Evolutionary conservation across 2,113 vertebrate species (phyloP), one percentile per base, ranked within the genome.

Genomic region (Melanotaenia duboulayi): DNA sequence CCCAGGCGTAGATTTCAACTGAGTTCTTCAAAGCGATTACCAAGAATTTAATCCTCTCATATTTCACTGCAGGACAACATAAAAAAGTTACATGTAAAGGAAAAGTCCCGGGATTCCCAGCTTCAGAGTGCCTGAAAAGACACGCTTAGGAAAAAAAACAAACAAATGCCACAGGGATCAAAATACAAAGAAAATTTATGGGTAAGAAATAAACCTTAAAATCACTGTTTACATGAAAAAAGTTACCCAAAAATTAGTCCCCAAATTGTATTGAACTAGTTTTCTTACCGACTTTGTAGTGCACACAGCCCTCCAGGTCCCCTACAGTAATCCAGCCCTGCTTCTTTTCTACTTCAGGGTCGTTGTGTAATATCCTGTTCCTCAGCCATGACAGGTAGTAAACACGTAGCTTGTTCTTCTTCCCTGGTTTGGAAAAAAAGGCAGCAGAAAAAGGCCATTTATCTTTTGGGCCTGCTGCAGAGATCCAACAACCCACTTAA

Each of bases 1-100:
- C 97, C 98, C 98, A 99, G 62, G 98, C 98, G 37, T 99, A 99
- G 89, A 99, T 99, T 92, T 99, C 98, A 76, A 99, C 98, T 1
- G 97, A 90, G 76, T 95, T 99, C 95, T 99, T 99, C 94, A 99
- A 93, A 83, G 98, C 98, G 78, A 99, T 98, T 92, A 99, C 97
- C 95, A 99, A 82, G 90, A 99, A 99, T 87, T 99, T 99, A 88
- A 99, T 99, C 93, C 97, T 95, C 93, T 99, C 98, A 17, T 99
- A 99, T 92, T 99, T 99, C 76, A 99, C 97, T 99, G 86, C 81
- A 94, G 90, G 16, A 16, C 50, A 58, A 44, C 8, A 42, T 1
- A 22, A 32, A 58, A 58, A 39, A 32, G 19, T 71, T 11, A 57
- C 22, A 58, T 2, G 16, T 22, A 4, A 60, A 57, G 12, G 32